A percentile compares a stretch with the other conserved stretches of the same genome.
Conservation (phyloP, 2,113 vertebrate species). For the Callithrix jacchus region DNA sequence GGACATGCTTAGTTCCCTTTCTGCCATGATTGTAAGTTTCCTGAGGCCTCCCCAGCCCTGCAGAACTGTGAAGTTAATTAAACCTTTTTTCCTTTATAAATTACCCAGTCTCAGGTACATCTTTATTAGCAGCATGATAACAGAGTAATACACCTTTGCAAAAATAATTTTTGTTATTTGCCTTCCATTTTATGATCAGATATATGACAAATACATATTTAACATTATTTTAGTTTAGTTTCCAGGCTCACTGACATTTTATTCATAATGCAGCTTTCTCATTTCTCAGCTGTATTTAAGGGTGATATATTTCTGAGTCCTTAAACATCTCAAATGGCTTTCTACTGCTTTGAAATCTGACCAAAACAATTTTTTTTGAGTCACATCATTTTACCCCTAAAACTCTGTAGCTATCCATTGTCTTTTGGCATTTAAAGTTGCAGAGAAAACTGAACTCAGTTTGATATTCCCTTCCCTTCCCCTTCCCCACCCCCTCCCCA, state of each 20-base stretch:
- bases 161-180: neutral
- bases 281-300: neutral
- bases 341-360: neutral
- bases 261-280: neutral
- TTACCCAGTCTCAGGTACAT: too few species aligned
- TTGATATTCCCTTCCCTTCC: neutral
- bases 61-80: too few species aligned
- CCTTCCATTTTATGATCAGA: neutral
- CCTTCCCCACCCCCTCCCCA: too few species aligned
- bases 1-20: too few species aligned
- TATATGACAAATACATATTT: neutral
- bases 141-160: too few species aligned
- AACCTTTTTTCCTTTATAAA: too few species aligned
- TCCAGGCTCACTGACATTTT: neutral
- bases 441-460: neutral
- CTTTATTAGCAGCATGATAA: too few species aligned
- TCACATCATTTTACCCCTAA: neutral
- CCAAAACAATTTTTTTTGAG: neutral
- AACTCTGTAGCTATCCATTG: too few species aligned
- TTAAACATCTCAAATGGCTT: neutral
- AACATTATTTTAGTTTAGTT: neutral
- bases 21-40: too few species aligned
- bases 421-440: neutral
- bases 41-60: too few species aligned
- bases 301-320: neutral